Evolutionary conservation across 2,113 vertebrate species (phyloP).

Genomic region (Arenaria interpres): DNA sequence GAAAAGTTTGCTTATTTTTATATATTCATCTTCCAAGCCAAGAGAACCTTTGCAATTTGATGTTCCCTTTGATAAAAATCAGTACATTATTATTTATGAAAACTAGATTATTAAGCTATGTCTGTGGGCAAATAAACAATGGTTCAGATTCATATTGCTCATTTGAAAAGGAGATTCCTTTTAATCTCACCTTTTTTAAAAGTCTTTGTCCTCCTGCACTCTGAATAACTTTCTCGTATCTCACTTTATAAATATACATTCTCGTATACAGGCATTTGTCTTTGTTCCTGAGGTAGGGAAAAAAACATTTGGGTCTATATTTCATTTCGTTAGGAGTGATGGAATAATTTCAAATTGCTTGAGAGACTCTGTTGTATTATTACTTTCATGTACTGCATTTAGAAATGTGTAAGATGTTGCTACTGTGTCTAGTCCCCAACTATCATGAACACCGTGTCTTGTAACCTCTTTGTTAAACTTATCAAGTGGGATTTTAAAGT

Average conservation of each 20-base stretch:
- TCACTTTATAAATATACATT: not conserved
- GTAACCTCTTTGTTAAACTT: not conserved
- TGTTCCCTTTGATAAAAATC: not conserved
- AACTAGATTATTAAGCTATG: not conserved
- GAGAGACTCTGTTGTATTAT: not conserved
- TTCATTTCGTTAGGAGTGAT: not conserved
- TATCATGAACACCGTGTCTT: not conserved
- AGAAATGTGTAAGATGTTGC: not conserved
- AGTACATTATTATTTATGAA: slow-evolving; percentile 4
- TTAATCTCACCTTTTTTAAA: not conserved
- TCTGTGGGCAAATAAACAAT: not conserved
- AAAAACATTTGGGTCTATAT: not conserved
- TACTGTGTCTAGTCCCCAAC: not conserved
- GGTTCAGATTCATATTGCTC: not conserved
- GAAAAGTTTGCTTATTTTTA: not conserved
- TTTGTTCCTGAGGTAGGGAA: not conserved
- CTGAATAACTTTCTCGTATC: not conserved
- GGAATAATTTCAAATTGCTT: not conserved
- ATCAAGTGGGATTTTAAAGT: not conserved
- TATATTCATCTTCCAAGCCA: not conserved
- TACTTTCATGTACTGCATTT: not conserved
- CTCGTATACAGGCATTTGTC: not conserved
- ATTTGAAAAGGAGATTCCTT: not conserved
- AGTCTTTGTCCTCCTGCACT: not conserved
- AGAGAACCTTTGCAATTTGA: not conserved